Base-by-base conservation (phyloP, 2,888 invertebrate species). In the Plebejus melissa region DNA sequence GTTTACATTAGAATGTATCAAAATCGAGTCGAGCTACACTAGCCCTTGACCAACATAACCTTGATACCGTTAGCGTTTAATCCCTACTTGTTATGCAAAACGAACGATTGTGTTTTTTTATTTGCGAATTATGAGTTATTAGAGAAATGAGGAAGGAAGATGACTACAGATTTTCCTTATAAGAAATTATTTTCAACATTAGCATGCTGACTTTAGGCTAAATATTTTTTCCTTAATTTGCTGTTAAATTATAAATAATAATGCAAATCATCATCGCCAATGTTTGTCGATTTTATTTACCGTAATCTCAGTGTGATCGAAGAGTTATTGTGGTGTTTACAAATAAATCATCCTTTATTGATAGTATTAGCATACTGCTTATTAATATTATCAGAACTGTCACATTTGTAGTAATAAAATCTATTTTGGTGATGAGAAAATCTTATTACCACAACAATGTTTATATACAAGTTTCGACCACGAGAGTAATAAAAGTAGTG, bases 1-100 rank as follows among this genome's bases (percentile, higher is more conserved):
- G 90, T 88, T 91, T 87, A 89, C 88, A 91, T 90, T 88, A 86
- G 86, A 88, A 86, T 85, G 84, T 81, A 86, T 75, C 87, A 87
- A 84, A 86, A 78, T 81, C 80, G 76, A 58, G 75, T 76, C 78
- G 76, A 77, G 77, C 75, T 76, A 69, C 76, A 82, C 82, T 79
- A 80, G 75, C 71, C 70, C 70, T 74, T 32, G 79, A 78, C 77
- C 78, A 79, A 76, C 46, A 79, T 82, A 80, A 82, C 81, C 81
- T 81, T 80, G 85, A 84, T 83, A 83, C 82, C 58, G 57, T 74
- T 54, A 22, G 32, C 5, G 32, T 36, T 36, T 65, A 65, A 65
- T 65, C 65, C 65, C 65, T 65, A 65, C 13, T 36, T 65, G 32
- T 65, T 65, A 32, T 65, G 65, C 65, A 32, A 65, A 65, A 65